Evolutionary conservation across 2,888 invertebrate genomes (phyloP), one percentile per base, ranked within the genome.

Genomic region (Drosophila kuntzei): DNA sequence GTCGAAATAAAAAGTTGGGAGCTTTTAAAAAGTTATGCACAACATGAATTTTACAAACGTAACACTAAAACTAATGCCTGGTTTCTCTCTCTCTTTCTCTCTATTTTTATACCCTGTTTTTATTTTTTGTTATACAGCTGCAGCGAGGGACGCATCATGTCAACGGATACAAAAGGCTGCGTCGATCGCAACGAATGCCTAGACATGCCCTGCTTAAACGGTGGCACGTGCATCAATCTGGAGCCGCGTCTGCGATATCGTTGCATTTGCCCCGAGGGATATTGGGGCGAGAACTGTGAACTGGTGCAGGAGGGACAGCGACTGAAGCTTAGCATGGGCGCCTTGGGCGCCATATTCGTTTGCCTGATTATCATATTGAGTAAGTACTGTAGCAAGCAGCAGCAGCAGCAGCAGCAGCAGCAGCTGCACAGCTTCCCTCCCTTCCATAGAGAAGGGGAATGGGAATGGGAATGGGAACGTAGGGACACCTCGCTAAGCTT

Each of bases 281-380:
- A 96, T 93, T 97, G 97, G 96, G 98, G 98, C 87, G 97, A 97
- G 92, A 97, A 97, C 93, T 98, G 98, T 93, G 98, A 97, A 92
- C 95, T 97, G 79, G 96, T 97, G 74, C 97, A 97, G 91, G 98
- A 98, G 91, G 98, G 98, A 76, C 97, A 97, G 93, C 97, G 97
- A 68, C 94, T 99, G 90, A 98, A 98, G 92, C 95, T 99, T 90
- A 98, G 98, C 93, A 97, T 97, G 95, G 98, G 98, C 81, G 99
- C 99, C 74, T 94, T 99, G 87, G 98, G 98, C 73, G 98, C 98
- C 91, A 99, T 99, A 93, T 95, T 99, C 93, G 97, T 99, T 93
- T 99, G 98, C 94, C 95, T 99, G 91, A 95, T 98, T 93, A 97
- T 98, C 93, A 97, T 99, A 91, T 95, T 99, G 93, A 96, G 99